A percentile compares a stretch with the other conserved stretches of the same genome.
Conservation (phyloP, 2,888 invertebrate genomes). For the Orthosia incerta region DNA sequence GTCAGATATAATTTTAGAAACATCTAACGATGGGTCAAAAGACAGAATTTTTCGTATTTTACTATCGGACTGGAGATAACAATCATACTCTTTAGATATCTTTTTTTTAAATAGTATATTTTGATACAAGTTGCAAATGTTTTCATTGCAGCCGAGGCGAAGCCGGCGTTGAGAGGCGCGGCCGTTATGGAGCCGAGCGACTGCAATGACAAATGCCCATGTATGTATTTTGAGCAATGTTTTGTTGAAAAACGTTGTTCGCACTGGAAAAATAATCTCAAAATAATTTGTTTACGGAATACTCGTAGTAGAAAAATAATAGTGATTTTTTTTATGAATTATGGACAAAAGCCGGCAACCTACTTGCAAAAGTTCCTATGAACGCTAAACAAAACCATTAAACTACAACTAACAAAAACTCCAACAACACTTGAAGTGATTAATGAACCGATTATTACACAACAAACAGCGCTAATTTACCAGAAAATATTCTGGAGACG, state of each 20-base stretch:
- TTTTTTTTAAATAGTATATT: too few species aligned
- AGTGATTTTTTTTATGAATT: background rate
- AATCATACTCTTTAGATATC: background rate
- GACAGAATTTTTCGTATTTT: slow-evolving; percentile 19
- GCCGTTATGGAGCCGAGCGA: too few species aligned
- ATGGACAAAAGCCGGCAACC: background rate
- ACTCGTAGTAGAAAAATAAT: background rate
- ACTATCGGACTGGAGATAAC: background rate
- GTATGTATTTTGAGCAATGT: too few species aligned
- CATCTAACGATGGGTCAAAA: slow-evolving; percentile 7
- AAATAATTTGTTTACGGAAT: too few species aligned
- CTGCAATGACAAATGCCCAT: too few species aligned
- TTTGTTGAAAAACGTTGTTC: too few species aligned
- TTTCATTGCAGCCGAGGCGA: too few species aligned
- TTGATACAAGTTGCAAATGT: too few species aligned
- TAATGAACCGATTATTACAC: slow-evolving; percentile 62
- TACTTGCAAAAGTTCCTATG: slow-evolving; percentile 10
- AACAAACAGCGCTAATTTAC: slow-evolving; percentile 61
- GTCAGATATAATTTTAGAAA: slow-evolving; percentile 5
- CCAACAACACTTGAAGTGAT: slow-evolving; percentile 40
- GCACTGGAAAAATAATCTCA: too few species aligned
- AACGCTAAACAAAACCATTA: slow-evolving; percentile 17
- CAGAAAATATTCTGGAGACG: slow-evolving; percentile 53
- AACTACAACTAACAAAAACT: slow-evolving; percentile 16
- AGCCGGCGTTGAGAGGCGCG: too few species aligned